phyloP scores from a whole-genome alignment of 2,113 vertebrate species.

The Xiphorhynchus elegans region DNA sequence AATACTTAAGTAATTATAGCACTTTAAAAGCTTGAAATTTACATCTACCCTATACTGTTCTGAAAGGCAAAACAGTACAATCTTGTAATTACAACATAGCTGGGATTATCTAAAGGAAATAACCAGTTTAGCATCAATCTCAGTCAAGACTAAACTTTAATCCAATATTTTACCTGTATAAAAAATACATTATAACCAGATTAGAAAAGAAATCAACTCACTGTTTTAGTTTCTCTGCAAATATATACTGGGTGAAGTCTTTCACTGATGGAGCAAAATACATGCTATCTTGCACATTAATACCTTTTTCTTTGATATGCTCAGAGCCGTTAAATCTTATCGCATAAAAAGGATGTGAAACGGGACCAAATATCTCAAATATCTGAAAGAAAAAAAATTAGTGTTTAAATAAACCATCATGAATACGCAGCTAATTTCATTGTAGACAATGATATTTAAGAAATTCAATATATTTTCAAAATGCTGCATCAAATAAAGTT shows the following conservation, averaged over 20 bases:
- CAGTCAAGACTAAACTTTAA: background rate
- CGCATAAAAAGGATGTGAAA: slow-evolving; percentile 90
- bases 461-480: background rate
- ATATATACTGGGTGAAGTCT: slow-evolving; percentile 91
- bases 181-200: background rate
- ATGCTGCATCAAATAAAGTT: background rate
- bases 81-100: background rate
- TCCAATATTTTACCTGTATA: background rate
- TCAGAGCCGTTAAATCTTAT: slow-evolving; percentile 87
- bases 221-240: slow-evolving; percentile 85
- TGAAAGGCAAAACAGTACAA: background rate
- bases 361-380: slow-evolving; percentile 95
- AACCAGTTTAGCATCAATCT: background rate
- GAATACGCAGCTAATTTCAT: background rate
- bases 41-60: background rate
- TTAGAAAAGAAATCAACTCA: slow-evolving; percentile 62
- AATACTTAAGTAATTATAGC: background rate
- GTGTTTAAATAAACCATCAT: background rate
- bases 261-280: slow-evolving; percentile 87
- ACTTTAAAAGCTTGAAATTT: background rate
- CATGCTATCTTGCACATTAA: slow-evolving; percentile 81
- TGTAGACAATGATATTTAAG: background rate
- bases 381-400: slow-evolving; percentile 76
- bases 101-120: background rate
- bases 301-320: slow-evolving; percentile 80